Evolutionary conservation across 2,113 vertebrate genomes (phyloP).

Genomic region (Merops nubicus): DNA sequence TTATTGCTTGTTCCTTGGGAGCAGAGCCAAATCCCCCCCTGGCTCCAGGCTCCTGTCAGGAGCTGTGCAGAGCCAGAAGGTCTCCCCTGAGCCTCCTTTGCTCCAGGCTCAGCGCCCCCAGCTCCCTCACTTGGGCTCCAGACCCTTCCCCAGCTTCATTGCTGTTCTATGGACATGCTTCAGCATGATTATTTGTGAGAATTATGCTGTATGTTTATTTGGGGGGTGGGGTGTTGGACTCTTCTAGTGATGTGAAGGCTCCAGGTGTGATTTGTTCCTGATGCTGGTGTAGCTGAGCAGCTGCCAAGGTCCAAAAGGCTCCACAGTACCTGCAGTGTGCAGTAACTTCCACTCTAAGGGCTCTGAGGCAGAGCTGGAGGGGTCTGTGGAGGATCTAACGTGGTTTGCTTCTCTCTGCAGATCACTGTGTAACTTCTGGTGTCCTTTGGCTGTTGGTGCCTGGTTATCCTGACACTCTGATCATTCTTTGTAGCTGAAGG

Average conservation of each 20-base stretch:
- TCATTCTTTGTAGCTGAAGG: not conserved
- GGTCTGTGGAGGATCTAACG: not conserved
- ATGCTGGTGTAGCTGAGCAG: not conserved
- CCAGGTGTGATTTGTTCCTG: not conserved
- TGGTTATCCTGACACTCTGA: accelerated
- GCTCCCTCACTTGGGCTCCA: too few relatives aligned
- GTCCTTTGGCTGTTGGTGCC: not conserved
- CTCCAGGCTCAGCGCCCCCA: too few relatives aligned
- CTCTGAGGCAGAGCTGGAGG: not conserved
- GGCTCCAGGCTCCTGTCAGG: too few relatives aligned
- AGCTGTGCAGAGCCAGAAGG: too few relatives aligned
- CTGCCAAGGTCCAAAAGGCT: not conserved
- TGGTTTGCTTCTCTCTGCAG: accelerated
- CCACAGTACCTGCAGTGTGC: not conserved
- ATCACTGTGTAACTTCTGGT: not conserved
- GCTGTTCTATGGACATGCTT: not conserved
- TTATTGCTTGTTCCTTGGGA: too few relatives aligned
- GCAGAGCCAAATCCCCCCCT: too few relatives aligned
- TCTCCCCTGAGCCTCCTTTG: too few relatives aligned
- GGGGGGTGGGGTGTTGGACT: not conserved
- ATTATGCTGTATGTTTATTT: not conserved
- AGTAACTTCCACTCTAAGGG: not conserved
- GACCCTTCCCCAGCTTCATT: not conserved
- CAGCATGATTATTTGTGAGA: not conserved
- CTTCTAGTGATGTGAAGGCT: not conserved